Evolutionary conservation across 2,888 invertebrate species (phyloP), one percentile per base, ranked within the genome.

Genomic region (Lingula anatina): DNA sequence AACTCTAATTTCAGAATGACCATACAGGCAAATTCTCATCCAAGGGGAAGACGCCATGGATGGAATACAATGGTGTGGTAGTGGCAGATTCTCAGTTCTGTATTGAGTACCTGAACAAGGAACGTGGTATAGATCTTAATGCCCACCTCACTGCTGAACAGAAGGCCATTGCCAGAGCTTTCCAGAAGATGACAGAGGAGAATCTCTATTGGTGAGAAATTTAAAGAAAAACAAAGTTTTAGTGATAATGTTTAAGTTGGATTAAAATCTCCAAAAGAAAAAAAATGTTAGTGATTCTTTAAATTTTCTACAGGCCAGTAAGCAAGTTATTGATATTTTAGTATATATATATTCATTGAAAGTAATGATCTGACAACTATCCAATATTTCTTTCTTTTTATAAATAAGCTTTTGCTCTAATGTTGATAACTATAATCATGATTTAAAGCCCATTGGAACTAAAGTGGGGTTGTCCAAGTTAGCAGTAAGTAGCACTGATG

Each of bases 11-110:
- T 15, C 44, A 73, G 73, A 67, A 67, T 55, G 73, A 74, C 49
- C 68, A 68, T 40, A 61, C 61, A 23, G 62, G 64, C 15, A 56
- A 57, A 7, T 60, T 70, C 48, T 75, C 76, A 18, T 64, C 61
- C 9, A 75, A 76, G 50, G 72, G 75, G 1, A 76, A 76, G 55
- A 65, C 67, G 3, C 77, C 77, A 0, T 77, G 76, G 75, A 74
- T 77, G 37, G 64, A 64, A n/a, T 66, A 70, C 46, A 73, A 76
- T 52, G 76, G 74, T 0, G 53, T 58, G 27, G 61, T 65, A 1
- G 53, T 77, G 0, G 68, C 69, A 1, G 78, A 78, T 54, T 76
- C 77, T 0, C 73, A 76, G 58, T 58, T 75, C 20, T 66, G 68
- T 49, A 72, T 78, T 15, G 74, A 76, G 40, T 69, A 65, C 48